Conservation (phyloP, 2,797 vertebrate genomes). For the Heliangelus exortis region DNA sequence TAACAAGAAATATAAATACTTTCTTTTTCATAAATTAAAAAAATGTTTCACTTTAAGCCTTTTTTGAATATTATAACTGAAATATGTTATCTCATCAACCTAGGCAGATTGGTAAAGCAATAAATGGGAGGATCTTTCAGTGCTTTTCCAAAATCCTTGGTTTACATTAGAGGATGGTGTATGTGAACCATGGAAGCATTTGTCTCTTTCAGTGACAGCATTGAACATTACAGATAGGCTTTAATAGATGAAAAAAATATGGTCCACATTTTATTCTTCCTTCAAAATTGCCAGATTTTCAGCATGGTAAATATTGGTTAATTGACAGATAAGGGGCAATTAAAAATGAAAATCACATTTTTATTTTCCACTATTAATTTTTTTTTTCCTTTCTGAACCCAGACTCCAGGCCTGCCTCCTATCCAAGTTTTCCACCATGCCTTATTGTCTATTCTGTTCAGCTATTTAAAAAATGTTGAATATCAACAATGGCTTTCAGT, state of each 20-base stretch:
- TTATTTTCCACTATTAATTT: constrained; percentile 54
- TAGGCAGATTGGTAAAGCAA: neutral
- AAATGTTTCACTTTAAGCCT: neutral
- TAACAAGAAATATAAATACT: neutral
- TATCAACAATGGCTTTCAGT: constrained; percentile 99
- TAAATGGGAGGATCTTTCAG: neutral
- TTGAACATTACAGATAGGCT: neutral
- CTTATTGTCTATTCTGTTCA: constrained; percentile 98
- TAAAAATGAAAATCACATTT: constrained; percentile 49
- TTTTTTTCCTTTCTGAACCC: constrained; percentile 79
- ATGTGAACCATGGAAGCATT: neutral
- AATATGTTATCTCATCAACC: neutral
- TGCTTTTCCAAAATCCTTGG: neutral
- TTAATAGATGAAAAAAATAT: neutral
- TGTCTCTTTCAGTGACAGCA: neutral
- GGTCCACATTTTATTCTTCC: constrained; percentile 10
- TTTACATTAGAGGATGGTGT: neutral
- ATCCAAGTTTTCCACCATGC: constrained; percentile 94
- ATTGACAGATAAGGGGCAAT: constrained; percentile 48
- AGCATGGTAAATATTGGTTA: constrained; percentile 4
- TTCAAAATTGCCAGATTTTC: constrained; percentile 11
- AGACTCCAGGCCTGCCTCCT: constrained; percentile 93
- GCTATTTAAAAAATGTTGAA: constrained; percentile 99
- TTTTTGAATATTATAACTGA: neutral
- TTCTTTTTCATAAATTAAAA: neutral